Percentiles rank a stretch among this genome's conserved stretches.
Conservation (phyloP, 2,113 vertebrate genomes). For the Phyllostomus hastatus region DNA sequence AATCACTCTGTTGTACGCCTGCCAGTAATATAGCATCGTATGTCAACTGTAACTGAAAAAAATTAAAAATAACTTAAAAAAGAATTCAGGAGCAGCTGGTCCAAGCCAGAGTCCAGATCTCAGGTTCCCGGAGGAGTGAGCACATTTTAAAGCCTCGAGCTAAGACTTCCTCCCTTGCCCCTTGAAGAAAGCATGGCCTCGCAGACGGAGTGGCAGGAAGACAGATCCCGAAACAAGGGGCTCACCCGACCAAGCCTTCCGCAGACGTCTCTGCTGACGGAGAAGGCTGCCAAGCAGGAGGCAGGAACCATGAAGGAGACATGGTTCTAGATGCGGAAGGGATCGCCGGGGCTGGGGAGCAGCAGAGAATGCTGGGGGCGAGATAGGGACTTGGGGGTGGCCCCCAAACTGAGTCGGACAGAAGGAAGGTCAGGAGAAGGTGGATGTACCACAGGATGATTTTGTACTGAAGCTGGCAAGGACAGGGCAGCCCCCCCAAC, state of each 20-base stretch:
- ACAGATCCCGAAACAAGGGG: background rate
- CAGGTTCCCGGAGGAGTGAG: background rate
- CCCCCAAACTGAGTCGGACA: background rate
- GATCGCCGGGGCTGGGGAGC: background rate
- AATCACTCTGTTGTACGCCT: background rate
- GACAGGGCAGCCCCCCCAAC: background rate
- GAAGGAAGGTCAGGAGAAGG: background rate
- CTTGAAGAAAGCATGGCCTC: background rate
- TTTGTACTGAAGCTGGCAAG: background rate
- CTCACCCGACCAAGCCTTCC: background rate
- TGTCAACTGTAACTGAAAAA: background rate
- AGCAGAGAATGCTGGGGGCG: background rate
- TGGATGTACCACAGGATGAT: background rate
- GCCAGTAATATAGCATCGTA: background rate
- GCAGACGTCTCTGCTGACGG: background rate
- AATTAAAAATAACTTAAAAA: background rate
- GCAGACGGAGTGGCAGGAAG: background rate
- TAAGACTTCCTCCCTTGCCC: background rate
- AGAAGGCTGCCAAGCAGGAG: background rate
- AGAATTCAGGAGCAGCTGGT: background rate
- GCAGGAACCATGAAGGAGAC: background rate
- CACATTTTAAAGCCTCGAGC: background rate
- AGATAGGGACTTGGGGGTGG: background rate
- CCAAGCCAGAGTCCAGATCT: background rate
- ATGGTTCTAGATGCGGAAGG: background rate